Base-by-base conservation (phyloP, 2,888 invertebrate genomes). In the Eurois occulta region DNA sequence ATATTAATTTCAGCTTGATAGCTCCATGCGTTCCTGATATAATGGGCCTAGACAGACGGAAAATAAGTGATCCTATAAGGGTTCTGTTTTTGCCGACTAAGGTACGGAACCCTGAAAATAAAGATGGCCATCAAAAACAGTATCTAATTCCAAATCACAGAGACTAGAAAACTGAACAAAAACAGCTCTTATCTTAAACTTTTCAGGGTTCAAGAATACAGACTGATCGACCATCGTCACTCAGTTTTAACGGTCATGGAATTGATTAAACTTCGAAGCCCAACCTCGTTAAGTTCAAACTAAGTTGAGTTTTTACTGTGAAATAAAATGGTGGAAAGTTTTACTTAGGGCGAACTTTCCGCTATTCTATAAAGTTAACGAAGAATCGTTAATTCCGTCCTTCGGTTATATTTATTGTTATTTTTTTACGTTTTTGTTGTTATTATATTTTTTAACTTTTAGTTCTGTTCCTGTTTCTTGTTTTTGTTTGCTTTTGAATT, bases 221-320 rank as follows among this genome's bases (percentile, higher is more conserved):
- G 84, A 88, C 83, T 86, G 83, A 86, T 85, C 75, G 77, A 77
- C 77, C 80, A 84, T 87, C 83, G 84, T 88, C 87, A 88, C 82
- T 91, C 86, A 89, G 86, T 90, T 89, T 86, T 85, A 88, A 89
- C 88, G 87, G 83, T 73, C 85, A 87, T 80, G 69, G 85, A 88
- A 87, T 85, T 87, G 88, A 90, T 91, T 86, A 91, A 90, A 90
- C 87, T 91, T 87, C 78, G 80, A 85, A 78, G 84, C 87, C 85
- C 83, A 88, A 84, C 84, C 87, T 89, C 90, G 88, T 90, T 88
- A 87, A 87, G 85, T 82, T 74, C 81, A 76, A 86, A 89, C 81
- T 82, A 87, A 89, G 89, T 90, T 87, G 81, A 86, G 80, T 89
- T 92, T 92, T 92, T 91, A 91, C 89, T 89, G 88, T 86, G 86